A percentile compares a stretch with the other conserved stretches of the same genome.
phyloP scores from a whole-genome alignment of 2,888 invertebrate species.

The Hirtodrosophila histrioides region DNA sequence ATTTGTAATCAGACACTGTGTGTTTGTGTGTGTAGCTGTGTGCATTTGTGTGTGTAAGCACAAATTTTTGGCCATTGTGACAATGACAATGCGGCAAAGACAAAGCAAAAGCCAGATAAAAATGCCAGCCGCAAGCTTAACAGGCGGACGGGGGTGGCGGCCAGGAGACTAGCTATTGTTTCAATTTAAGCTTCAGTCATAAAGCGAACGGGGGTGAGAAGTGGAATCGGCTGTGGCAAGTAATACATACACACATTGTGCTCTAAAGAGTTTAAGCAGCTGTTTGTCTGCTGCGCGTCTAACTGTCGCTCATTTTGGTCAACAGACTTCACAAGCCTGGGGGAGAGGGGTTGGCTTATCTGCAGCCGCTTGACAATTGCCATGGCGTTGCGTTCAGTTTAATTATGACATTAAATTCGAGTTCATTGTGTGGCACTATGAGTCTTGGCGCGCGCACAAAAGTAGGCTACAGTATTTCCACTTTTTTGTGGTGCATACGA shows the following conservation, averaged over 20 bases:
- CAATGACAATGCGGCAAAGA: conserved; percentile 62
- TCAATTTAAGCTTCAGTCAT: conserved; percentile 46
- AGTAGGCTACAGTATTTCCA: conserved; percentile 60
- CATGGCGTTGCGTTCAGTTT: conserved; percentile 36
- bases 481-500: conserved; percentile 18
- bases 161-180: conserved; percentile 47
- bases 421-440: conserved; percentile 45
- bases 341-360: conserved; percentile 48
- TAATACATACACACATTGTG: conserved; percentile 36
- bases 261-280: conserved; percentile 61
- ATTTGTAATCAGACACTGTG: conserved; percentile 60
- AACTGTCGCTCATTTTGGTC: conserved; percentile 51
- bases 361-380: conserved; percentile 55
- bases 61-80: conserved; percentile 63
- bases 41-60: conserved; percentile 20
- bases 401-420: conserved; percentile 66
- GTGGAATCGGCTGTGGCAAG: conserved; percentile 13
- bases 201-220: conserved; percentile 10
- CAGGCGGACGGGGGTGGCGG: conserved; percentile 23
- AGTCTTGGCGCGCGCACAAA: conserved; percentile 24
- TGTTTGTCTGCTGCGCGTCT: conserved; percentile 54
- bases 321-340: conserved; percentile 14
- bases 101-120: conserved; percentile 65
- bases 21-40: conserved; percentile 4
- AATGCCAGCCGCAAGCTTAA: conserved; percentile 72